Evolutionary conservation across 2,888 invertebrate species (phyloP).

Genomic region (Ypsolopha scabrella): DNA sequence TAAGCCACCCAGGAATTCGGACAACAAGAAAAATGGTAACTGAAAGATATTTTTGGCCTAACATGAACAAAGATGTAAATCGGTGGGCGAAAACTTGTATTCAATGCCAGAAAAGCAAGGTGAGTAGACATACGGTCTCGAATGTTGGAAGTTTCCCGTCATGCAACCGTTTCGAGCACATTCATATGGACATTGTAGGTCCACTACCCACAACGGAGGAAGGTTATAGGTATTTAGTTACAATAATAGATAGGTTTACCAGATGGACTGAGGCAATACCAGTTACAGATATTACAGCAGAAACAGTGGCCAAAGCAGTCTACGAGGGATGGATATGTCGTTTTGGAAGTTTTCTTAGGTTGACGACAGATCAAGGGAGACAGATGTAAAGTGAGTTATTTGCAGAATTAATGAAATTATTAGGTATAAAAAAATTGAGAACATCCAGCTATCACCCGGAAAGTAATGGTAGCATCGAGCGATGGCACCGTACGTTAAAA

Average conservation of each 20-base stretch:
- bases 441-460: conserved; percentile 15
- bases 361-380: conserved; percentile 27
- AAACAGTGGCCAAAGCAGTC: conserved; percentile 12
- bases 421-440: conserved; percentile 6
- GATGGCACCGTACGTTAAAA: conserved; percentile 11
- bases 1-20: conserved; percentile 8
- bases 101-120: conserved; percentile 3
- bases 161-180: conserved; percentile 3
- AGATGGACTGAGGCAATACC: conserved; percentile 16
- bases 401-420: conserved; percentile 15
- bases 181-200: conserved; percentile 5
- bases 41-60: conserved; percentile 5
- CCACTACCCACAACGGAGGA: conserved; percentile 8
- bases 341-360: conserved; percentile 6
- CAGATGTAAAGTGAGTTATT: conserved; percentile 27
- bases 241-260: conserved; percentile 15
- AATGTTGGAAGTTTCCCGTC: neutral
- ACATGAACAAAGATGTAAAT: conserved; percentile 4
- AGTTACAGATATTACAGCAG: conserved; percentile 13
- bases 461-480: conserved; percentile 12
- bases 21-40: conserved; percentile 2
- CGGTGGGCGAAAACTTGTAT: conserved; percentile 2
- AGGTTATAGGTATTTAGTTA: conserved; percentile 14
- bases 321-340: conserved; percentile 6
- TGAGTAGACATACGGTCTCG: conserved; percentile 4